A percentile compares a stretch with the other conserved stretches of the same genome.
phyloP scores from a whole-genome alignment of 2,888 invertebrate species.

The Rhopalosiphum nymphaeae region DNA sequence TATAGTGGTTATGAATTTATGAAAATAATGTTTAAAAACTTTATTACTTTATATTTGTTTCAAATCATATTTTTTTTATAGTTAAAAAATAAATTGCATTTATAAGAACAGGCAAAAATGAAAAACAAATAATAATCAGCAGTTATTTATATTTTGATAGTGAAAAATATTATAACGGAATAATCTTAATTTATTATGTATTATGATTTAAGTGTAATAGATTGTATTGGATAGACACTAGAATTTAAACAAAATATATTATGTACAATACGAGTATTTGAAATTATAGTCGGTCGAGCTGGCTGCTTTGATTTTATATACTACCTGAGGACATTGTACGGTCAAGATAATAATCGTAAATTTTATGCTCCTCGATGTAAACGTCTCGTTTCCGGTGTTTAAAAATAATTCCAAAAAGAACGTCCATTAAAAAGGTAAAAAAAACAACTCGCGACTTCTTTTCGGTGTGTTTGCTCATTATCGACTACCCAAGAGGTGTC shows the following conservation, averaged over 20 bases:
- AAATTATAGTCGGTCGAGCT: slow-evolving; percentile 4
- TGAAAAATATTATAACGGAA: background rate
- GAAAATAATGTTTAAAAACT: background rate
- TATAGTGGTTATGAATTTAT: background rate
- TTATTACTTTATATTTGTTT: background rate
- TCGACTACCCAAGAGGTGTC: slow-evolving; percentile 61
- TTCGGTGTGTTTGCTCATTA: slow-evolving; percentile 64
- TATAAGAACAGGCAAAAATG: background rate
- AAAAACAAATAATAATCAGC: background rate
- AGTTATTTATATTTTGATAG: background rate
- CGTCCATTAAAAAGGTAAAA: slow-evolving; percentile 54
- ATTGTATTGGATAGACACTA: background rate
- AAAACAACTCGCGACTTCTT: slow-evolving; percentile 62
- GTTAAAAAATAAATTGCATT: background rate
- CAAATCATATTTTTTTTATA: background rate
- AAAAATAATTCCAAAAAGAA: slow-evolving; percentile 57
- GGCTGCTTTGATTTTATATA: slow-evolving; percentile 39
- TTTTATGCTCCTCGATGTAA: slow-evolving; percentile 60
- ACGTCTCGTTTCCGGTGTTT: slow-evolving; percentile 63
- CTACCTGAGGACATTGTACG: slow-evolving; percentile 27
- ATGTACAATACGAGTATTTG: background rate
- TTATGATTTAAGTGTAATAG: background rate
- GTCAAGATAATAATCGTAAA: slow-evolving; percentile 63
- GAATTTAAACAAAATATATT: background rate
- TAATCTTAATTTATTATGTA: background rate